Evolutionary conservation across 37 sponge, comb jelly and placozoan genomes (phyloP), one percentile per base, ranked within the genome.

Genomic region (Diacarnus erythraeanus): DNA sequence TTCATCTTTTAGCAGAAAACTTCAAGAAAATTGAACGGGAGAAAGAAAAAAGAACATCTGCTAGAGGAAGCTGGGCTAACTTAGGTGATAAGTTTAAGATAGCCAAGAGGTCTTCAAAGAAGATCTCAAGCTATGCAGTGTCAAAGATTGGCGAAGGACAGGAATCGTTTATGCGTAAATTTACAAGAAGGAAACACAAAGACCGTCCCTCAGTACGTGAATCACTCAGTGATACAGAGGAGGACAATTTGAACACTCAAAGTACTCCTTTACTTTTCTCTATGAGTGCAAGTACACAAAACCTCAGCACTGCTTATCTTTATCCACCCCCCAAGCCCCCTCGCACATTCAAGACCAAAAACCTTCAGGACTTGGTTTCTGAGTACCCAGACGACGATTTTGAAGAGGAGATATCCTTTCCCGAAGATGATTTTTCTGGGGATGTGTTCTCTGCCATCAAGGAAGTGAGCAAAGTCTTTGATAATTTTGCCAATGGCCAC

Each of bases 271-370:
- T 79, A 20, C 86, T 86, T 5, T 21, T 31, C 34, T 78, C 63
- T 41, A 42, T 44, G 40, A 72, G 72, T 17, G 71, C 79, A 1
- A 60, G 54, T 20, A 71, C 23, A 0, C 37, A 57, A 51, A 76
- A 76, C 42, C 63, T 76, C 63, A 40, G 57, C 60, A 4, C 6
- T 27, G 33, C 9, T 5, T 3, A 1, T 31, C 35, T 34, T 2
- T 56, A 4, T 21, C 79, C 80, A 38, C 84, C 84, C 15, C 74
- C 74, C 29, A 86, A 86, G 40, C 86, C 86, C 29, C 86, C 86
- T 66, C 66, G 86, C 20, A 86, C 86, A 22, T 86, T 72, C 59
- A 74, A 44, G 31, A 72, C 72, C 1, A 77, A 57, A 23, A 36
- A 38, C 15, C 27, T 72, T 0, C 42, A 65, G 3, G 33, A 66